Conservation (phyloP, 1,140 invertebrate species). For the Apocrypta bakeri region DNA sequence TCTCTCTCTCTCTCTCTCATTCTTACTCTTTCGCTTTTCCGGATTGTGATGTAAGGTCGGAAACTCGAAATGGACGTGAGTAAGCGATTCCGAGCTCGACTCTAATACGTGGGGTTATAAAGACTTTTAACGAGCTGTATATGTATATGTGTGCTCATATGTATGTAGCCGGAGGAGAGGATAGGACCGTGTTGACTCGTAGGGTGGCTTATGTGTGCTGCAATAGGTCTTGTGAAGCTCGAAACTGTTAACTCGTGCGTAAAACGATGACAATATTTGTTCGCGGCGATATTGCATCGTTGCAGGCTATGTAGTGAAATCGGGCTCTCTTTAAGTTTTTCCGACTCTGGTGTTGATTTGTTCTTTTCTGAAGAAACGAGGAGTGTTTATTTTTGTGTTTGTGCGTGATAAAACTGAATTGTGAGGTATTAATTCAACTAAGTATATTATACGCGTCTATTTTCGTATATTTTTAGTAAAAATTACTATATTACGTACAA, state of each 20-base stretch:
- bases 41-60: neutral
- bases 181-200: conserved; percentile 25
- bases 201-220: neutral
- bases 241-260: conserved; percentile 14
- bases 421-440: too few species aligned
- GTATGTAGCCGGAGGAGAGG: neutral
- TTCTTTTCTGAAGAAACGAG: too few species aligned
- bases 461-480: too few species aligned
- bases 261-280: conserved; percentile 40
- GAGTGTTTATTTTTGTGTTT: too few species aligned
- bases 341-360: too few species aligned
- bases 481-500: too few species aligned
- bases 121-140: conserved; percentile 31
- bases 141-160: neutral
- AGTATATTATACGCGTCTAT: too few species aligned
- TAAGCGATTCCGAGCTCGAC: neutral
- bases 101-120: conserved; percentile 20
- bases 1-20: too few species aligned
- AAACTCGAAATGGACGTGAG: conserved; percentile 7
- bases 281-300: conserved; percentile 17
- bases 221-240: neutral
- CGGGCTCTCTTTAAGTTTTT: neutral
- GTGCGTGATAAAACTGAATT: too few species aligned
- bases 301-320: neutral
- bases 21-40: neutral